These are phyloP conservation scores for Lerista edwardsae DNA, from an alignment of 2,797 vertebrate genomes.

Conservation along the genomic window DNA sequence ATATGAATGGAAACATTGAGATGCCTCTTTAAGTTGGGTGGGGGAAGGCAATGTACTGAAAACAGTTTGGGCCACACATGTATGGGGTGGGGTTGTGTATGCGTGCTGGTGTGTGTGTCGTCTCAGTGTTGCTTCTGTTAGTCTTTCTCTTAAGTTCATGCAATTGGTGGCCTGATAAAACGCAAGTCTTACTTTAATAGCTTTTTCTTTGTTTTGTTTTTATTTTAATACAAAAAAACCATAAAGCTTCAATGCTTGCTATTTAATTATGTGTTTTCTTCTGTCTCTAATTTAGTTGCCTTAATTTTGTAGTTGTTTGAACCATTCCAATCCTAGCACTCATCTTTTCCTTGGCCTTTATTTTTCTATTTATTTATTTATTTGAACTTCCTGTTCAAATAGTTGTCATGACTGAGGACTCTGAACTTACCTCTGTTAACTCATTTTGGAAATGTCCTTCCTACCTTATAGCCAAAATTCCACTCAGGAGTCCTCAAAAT, in stretches of 20 bases:
- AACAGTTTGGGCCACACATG: conserved; percentile 54
- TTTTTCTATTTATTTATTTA: conserved; percentile 74
- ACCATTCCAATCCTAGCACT: conserved; percentile 73
- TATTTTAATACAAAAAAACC: conserved; percentile 47
- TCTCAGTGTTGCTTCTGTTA: conserved; percentile 68
- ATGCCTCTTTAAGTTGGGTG: neutral
- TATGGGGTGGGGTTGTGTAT: conserved; percentile 35
- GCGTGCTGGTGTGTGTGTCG: neutral
- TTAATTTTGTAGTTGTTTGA: conserved; percentile 72
- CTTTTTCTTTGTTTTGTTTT: conserved; percentile 46
- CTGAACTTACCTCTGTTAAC: conserved; percentile 59
- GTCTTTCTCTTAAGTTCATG: conserved; percentile 62
- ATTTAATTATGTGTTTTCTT: conserved; percentile 69
- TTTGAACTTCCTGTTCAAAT: conserved; percentile 66
- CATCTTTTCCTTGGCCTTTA: conserved; percentile 61
- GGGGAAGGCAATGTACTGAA: conserved; percentile 42
- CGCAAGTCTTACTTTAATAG: conserved; percentile 72
- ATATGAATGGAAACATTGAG: conserved; percentile 36
- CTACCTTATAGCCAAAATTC: conserved; percentile 57
- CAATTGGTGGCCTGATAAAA: conserved; percentile 67
- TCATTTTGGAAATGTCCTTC: conserved; percentile 57
- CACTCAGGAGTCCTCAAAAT: conserved; percentile 69
- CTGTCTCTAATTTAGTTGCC: conserved; percentile 65
- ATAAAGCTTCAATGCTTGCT: conserved; percentile 73
- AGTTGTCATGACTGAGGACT: conserved; percentile 53